Evolutionary conservation across 2,113 vertebrate genomes (phyloP).

Genomic region (Heteronetta atricapilla): DNA sequence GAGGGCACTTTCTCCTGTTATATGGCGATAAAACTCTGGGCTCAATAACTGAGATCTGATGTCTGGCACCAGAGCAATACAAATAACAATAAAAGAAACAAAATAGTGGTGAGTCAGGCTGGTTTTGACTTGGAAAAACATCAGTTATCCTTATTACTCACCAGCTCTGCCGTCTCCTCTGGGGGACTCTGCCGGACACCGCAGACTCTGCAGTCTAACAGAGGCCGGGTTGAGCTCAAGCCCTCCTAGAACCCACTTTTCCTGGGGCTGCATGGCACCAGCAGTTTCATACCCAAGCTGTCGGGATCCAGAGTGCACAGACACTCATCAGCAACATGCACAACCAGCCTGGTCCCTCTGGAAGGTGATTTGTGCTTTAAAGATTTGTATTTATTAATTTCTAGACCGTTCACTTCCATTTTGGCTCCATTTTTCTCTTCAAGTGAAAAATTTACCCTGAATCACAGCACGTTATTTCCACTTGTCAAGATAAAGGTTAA

Average conservation of each 20-base stretch:
- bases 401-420: neutral
- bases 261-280: neutral
- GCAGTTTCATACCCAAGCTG: neutral
- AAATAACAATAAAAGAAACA: constrained; percentile 57
- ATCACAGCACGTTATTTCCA: constrained; percentile 56
- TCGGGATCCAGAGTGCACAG: neutral
- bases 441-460: constrained; percentile 49
- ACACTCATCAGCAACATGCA: neutral
- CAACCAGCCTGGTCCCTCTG: neutral
- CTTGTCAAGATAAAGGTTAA: constrained; percentile 70
- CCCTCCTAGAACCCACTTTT: neutral
- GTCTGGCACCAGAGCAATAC: constrained; percentile 31
- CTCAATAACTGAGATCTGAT: constrained; percentile 29
- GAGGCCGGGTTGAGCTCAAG: neutral
- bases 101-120: constrained; percentile 46
- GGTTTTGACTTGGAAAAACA: constrained; percentile 40
- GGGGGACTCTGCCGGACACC: neutral
- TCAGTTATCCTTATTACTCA: constrained; percentile 37
- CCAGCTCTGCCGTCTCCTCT: neutral
- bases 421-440: constrained; percentile 49
- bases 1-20: constrained; percentile 33
- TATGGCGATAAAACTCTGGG: constrained; percentile 24
- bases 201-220: neutral
- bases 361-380: neutral
- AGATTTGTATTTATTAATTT: constrained; percentile 41